Percentiles rank a stretch among this genome's conserved stretches.
These are phyloP conservation scores for Drosophila barbarae DNA, from an alignment of 2,888 invertebrate species.

Conservation along the genomic window DNA sequence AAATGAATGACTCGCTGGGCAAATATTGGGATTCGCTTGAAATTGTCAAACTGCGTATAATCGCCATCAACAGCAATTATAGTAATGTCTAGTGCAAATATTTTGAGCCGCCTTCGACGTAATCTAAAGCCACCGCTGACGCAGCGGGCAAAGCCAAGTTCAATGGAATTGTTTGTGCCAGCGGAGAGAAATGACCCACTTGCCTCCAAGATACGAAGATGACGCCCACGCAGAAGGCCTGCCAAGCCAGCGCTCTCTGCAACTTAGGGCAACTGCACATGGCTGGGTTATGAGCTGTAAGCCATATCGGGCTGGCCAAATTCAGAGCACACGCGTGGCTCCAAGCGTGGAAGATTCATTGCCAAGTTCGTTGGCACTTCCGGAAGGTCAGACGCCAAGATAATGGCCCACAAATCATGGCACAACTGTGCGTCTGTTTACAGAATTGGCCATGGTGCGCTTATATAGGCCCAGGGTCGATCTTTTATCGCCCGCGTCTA, in stretches of 20 bases:
- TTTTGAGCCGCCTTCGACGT: constrained; percentile 43
- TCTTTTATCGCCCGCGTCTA: constrained; percentile 33
- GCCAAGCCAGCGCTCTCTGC: constrained; percentile 1
- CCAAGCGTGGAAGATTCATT: constrained; percentile 55
- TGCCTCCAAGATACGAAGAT: constrained; percentile 2
- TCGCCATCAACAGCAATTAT: constrained; percentile 35
- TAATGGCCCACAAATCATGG: constrained; percentile 47
- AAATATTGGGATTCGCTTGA: constrained; percentile 63
- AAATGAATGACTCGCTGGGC: constrained; percentile 56
- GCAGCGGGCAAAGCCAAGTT: constrained; percentile 49
- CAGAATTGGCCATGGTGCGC: constrained; percentile 50
- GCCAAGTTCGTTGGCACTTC: constrained; percentile 70
- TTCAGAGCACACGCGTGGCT: constrained; percentile 37
- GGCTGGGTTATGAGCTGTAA: background rate
- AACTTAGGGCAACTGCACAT: constrained; percentile 1
- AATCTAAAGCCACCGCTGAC: constrained; percentile 34
- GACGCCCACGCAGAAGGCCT: constrained; percentile 7
- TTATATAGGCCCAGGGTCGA: constrained; percentile 50
- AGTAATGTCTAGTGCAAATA: constrained; percentile 57
- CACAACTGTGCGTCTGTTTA: constrained; percentile 34
- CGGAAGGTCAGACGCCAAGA: constrained; percentile 48
- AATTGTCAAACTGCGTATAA: constrained; percentile 50
- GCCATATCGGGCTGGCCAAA: constrained; percentile 20
- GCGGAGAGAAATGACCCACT: constrained; percentile 33
- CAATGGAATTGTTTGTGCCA: constrained; percentile 61